Conservation (phyloP, 2,888 invertebrate species). For the Ophion ellenae region DNA sequence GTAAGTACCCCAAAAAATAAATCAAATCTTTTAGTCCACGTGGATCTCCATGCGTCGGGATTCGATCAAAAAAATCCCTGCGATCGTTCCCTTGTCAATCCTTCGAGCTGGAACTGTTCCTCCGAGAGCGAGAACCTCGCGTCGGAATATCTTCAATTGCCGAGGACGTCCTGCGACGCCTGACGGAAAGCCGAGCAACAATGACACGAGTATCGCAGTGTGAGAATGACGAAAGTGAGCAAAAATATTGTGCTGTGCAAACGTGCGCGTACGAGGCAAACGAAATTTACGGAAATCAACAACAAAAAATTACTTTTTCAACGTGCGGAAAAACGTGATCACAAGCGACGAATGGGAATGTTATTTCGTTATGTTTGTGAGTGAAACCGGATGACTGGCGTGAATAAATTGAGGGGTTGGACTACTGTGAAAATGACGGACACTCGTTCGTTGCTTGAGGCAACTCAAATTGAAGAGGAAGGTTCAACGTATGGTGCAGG, state of each 20-base stretch:
- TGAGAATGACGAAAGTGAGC: slow-evolving; percentile 33
- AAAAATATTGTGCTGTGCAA: slow-evolving; percentile 24
- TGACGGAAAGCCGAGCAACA: slow-evolving; percentile 3
- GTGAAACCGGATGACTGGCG: too few relatives aligned
- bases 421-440: too few relatives aligned
- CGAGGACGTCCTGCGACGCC: slow-evolving; percentile 5
- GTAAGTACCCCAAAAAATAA: not conserved
- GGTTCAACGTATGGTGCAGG: too few relatives aligned
- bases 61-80: not conserved
- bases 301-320: not conserved
- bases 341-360: not conserved
- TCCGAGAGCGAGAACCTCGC: slow-evolving; percentile 11
- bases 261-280: slow-evolving; percentile 39
- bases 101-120: not conserved
- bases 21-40: not conserved
- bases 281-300: not conserved
- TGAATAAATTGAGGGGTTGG: too few relatives aligned
- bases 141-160: slow-evolving; percentile 9
- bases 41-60: not conserved
- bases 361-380: too few relatives aligned
- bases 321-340: not conserved
- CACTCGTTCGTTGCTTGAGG: too few relatives aligned
- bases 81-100: not conserved
- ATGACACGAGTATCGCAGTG: slow-evolving; percentile 5
- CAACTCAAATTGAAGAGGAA: too few relatives aligned